Percentiles rank a stretch among this genome's conserved stretches.
phyloP scores from a whole-genome alignment of 2,797 vertebrate genomes.

The Tachyglossus aculeatus region DNA sequence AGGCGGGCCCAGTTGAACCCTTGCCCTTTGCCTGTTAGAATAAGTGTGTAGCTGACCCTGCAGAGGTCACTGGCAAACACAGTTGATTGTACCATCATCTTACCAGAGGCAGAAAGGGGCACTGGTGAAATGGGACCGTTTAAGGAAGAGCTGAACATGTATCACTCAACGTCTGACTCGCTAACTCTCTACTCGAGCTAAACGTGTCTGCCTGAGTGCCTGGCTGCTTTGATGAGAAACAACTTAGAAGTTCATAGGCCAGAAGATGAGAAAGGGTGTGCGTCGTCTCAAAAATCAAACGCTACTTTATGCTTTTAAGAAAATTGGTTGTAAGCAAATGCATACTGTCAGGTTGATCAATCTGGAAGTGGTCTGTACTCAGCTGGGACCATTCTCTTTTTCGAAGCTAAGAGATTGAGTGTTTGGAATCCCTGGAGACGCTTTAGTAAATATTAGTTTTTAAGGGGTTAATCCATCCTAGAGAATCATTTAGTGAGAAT shows the following conservation, averaged over 20 bases:
- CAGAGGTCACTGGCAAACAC: constrained; percentile 59
- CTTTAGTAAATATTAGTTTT: constrained; percentile 65
- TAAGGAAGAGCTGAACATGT: constrained; percentile 7
- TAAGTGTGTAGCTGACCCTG: constrained; percentile 64
- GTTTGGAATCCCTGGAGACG: constrained; percentile 52
- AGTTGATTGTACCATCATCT: constrained; percentile 19
- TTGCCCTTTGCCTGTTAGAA: constrained; percentile 58
- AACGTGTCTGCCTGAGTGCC: not conserved
- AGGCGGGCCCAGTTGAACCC: constrained; percentile 59
- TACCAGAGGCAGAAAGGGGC: constrained; percentile 52
- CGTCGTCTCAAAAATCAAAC: constrained; percentile 17
- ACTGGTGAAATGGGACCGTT: constrained; percentile 12
- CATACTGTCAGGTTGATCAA: constrained; percentile 50
- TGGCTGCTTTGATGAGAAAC: not conserved
- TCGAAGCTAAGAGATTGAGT: constrained; percentile 38
- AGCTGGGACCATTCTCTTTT: constrained; percentile 35
- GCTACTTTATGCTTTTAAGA: constrained; percentile 43
- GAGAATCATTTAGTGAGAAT: constrained; percentile 61
- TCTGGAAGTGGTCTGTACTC: constrained; percentile 33
- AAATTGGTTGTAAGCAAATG: constrained; percentile 49
- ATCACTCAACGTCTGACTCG: not conserved
- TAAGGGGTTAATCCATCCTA: constrained; percentile 68
- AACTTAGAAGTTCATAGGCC: not conserved
- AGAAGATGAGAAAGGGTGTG: not conserved
- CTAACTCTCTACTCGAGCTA: not conserved